Conservation (phyloP, 2,113 vertebrate genomes). For the Poicephalus meyeri region DNA sequence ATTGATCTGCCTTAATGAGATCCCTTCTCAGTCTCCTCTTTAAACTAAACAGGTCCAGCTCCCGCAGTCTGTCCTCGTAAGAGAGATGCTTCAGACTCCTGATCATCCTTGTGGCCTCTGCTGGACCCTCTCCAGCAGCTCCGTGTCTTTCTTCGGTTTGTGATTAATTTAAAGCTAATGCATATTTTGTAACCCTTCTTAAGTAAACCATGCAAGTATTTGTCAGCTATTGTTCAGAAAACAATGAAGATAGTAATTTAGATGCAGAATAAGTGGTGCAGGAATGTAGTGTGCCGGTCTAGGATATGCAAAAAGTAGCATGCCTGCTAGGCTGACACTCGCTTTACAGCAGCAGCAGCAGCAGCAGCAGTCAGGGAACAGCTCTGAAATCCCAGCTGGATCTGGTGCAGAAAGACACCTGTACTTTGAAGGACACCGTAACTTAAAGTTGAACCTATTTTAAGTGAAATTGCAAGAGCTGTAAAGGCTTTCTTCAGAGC, state of each 20-base stretch:
- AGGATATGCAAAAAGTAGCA: background rate
- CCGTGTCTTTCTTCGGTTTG: background rate
- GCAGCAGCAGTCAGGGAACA: background rate
- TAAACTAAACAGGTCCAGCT: background rate
- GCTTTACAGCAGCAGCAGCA: background rate
- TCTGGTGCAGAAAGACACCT: background rate
- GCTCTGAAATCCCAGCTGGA: background rate
- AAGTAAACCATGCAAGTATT: background rate
- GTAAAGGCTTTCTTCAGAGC: background rate
- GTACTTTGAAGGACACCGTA: background rate
- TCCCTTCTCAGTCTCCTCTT: background rate
- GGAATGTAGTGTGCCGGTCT: background rate
- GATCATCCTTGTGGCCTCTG: background rate
- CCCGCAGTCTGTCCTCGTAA: background rate
- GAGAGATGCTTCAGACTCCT: background rate
- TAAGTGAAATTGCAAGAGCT: background rate
- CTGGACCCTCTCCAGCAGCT: background rate
- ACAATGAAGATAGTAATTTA: background rate
- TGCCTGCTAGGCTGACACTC: background rate
- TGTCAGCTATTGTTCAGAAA: background rate
- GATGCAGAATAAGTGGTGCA: background rate
- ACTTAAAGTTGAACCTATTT: background rate
- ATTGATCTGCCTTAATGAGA: background rate
- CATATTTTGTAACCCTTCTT: background rate
- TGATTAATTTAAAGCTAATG: background rate